These are phyloP conservation scores for Hyles vespertilio DNA, from an alignment of 1,140 invertebrate genomes.

Conservation along the genomic window DNA sequence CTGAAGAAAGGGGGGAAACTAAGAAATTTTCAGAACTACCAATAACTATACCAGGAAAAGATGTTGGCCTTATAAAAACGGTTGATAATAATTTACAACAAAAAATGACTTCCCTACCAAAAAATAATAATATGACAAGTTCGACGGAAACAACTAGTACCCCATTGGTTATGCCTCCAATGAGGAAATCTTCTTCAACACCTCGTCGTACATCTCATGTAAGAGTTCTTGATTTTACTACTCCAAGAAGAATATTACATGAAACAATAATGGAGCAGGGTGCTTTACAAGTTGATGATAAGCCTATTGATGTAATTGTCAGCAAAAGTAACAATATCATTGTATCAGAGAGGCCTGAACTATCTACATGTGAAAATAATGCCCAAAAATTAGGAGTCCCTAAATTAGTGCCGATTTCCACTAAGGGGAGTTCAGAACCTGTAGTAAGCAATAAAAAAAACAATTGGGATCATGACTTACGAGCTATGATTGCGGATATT, in stretches of 20 bases:
- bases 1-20: conserved; percentile 5
- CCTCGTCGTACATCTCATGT: conserved; percentile 58
- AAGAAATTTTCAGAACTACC: conserved; percentile 1
- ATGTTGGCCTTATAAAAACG: conserved; percentile 40
- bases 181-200: conserved; percentile 61
- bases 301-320: conserved; percentile 21
- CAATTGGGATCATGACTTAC: not conserved
- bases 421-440: not conserved
- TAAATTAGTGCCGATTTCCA: not conserved
- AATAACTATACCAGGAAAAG: conserved; percentile 12
- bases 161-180: conserved; percentile 43
- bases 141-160: conserved; percentile 36
- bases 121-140: conserved; percentile 35
- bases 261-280: conserved; percentile 45
- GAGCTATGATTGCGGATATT: too few species aligned
- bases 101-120: conserved; percentile 50
- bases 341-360: too few species aligned
- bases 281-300: conserved; percentile 17
- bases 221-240: conserved; percentile 63
- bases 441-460: not conserved
- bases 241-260: conserved; percentile 56
- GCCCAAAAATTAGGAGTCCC: not conserved
- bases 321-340: conserved; percentile 23
- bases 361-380: conserved; percentile 10
- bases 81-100: conserved; percentile 25